These are phyloP conservation scores for Drosophila watanabei DNA, from an alignment of 1,140 invertebrate species.

Conservation along the genomic window DNA sequence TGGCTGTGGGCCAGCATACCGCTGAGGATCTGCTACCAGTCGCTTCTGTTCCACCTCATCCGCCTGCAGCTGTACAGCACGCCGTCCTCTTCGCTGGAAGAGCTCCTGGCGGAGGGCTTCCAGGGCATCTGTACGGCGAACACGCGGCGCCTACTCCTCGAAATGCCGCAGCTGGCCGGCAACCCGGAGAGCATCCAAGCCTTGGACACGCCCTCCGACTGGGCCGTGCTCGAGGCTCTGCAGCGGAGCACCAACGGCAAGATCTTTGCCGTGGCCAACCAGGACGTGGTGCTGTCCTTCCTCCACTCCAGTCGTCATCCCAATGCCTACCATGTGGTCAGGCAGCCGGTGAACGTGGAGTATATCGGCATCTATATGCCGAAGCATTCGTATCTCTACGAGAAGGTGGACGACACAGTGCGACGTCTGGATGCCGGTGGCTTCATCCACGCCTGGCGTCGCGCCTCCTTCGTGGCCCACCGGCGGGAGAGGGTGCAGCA, in stretches of 20 bases:
- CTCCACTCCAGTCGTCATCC: constrained; percentile 15
- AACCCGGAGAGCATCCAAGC: constrained; percentile 15
- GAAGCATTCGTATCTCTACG: constrained; percentile 63
- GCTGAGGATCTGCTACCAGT: constrained; percentile 65
- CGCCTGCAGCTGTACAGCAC: constrained; percentile 52
- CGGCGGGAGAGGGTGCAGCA: neutral
- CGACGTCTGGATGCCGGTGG: constrained; percentile 48
- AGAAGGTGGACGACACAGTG: constrained; percentile 36
- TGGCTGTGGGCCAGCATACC: constrained; percentile 69
- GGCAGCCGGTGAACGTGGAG: constrained; percentile 60
- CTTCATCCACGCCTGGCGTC: constrained; percentile 54
- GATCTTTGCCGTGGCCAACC: constrained; percentile 54
- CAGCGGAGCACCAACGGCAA: constrained; percentile 8
- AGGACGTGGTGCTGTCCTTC: constrained; percentile 37
- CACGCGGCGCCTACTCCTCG: constrained; percentile 46
- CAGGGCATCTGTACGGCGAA: constrained; percentile 44
- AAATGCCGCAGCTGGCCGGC: constrained; percentile 46
- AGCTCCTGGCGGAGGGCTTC: constrained; percentile 51
- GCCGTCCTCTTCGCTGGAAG: constrained; percentile 45
- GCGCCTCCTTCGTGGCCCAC: constrained; percentile 32
- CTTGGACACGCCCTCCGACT: constrained; percentile 33
- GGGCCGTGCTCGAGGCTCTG: constrained; percentile 45
- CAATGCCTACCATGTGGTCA: constrained; percentile 33
- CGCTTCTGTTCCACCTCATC: constrained; percentile 71
- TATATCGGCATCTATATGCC: constrained; percentile 70